Conservation (phyloP, 2,113 vertebrate genomes). For the Phrynosoma blainvillii region DNA sequence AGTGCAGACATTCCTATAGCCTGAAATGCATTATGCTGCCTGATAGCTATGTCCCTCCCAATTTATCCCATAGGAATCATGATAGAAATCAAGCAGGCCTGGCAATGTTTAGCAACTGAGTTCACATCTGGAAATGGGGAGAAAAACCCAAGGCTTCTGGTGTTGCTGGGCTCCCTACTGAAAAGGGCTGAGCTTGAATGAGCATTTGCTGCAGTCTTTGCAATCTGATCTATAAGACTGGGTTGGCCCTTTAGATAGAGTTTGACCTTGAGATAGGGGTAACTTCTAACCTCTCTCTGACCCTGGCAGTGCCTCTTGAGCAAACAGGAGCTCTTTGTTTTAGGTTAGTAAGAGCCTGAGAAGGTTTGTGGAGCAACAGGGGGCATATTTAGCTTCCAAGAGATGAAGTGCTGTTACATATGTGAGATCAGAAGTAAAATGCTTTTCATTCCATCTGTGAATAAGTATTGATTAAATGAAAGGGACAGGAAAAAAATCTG, state of each 20-base stretch:
- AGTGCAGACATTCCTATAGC: neutral
- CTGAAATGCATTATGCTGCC: neutral
- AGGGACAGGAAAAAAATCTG: neutral
- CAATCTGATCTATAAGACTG: conserved; percentile 59
- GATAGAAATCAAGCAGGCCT: conserved; percentile 20
- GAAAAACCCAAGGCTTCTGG: conserved; percentile 52
- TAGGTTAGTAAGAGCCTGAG: conserved; percentile 29
- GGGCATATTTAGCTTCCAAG: conserved; percentile 54
- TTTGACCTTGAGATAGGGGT: conserved; percentile 71
- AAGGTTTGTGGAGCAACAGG: conserved; percentile 58
- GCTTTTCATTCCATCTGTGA: neutral
- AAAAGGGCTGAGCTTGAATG: conserved; percentile 69
- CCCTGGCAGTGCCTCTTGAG: conserved; percentile 63
- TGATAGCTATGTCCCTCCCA: neutral
- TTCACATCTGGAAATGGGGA: conserved; percentile 34
- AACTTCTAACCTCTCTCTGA: conserved; percentile 65
- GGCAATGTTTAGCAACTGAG: conserved; percentile 3
- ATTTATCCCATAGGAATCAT: neutral
- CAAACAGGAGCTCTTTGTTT: conserved; percentile 72
- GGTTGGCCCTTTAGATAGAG: conserved; percentile 52
- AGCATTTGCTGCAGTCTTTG: conserved; percentile 65
- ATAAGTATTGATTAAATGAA: conserved; percentile 55
- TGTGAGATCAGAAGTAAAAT: conserved; percentile 48
- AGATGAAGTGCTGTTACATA: conserved; percentile 58
- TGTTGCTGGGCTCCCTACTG: conserved; percentile 50